phyloP scores from a whole-genome alignment of 2,113 vertebrate genomes.

The Xiphorhynchus elegans region DNA sequence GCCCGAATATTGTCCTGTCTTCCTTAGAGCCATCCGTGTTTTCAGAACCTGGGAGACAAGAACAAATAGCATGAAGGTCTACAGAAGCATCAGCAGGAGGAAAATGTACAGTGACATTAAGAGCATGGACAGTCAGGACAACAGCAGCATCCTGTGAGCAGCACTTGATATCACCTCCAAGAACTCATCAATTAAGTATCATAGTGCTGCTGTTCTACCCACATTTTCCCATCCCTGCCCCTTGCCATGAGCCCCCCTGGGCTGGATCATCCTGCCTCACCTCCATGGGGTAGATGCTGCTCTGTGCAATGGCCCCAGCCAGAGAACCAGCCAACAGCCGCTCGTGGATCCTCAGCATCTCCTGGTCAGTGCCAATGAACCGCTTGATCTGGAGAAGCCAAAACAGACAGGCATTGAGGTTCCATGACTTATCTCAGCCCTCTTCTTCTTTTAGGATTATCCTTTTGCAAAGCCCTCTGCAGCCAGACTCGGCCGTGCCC shows the following conservation, averaged over 20 bases:
- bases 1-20: constrained; percentile 88
- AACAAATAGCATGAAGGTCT: neutral
- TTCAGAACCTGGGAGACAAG: constrained; percentile 86
- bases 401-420: neutral
- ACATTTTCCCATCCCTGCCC: neutral
- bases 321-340: constrained; percentile 90
- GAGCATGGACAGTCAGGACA: neutral
- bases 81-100: neutral
- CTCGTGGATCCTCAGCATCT: constrained; percentile 89
- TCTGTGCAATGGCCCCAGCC: constrained; percentile 92
- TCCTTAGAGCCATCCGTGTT: constrained; percentile 90
- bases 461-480: neutral
- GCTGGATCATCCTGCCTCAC: constrained; percentile 67
- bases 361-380: constrained; percentile 90
- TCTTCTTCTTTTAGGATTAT: neutral
- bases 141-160: neutral
- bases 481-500: neutral
- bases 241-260: neutral
- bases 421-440: fast-evolving
- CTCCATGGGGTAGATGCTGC: constrained; percentile 99
- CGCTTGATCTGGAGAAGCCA: constrained; percentile 84
- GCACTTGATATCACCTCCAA: neutral
- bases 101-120: fast-evolving
- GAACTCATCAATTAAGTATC: neutral
- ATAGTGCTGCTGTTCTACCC: neutral